These are phyloP conservation scores for Ammodramus savannarum DNA, from an alignment of 2,113 vertebrate species.

Conservation along the genomic window DNA sequence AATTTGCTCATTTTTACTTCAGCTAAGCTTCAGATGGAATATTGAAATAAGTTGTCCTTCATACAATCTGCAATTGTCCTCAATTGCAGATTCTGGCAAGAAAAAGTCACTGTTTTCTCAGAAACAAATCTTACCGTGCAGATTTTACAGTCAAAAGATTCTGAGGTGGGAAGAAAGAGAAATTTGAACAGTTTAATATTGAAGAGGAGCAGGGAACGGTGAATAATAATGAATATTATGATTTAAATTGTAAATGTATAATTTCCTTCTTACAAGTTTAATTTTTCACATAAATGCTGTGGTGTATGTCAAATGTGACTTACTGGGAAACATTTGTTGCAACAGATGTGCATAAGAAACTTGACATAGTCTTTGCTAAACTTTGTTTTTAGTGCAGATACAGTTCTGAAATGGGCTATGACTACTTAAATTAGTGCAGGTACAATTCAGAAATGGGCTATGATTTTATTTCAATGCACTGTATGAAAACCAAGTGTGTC, in stretches of 20 bases:
- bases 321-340: neutral
- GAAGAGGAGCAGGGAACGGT: neutral
- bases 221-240: neutral
- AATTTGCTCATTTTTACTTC: neutral
- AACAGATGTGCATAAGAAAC: neutral
- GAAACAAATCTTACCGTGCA: rapidly evolving
- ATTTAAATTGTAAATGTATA: neutral
- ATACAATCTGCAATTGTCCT: neutral
- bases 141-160: neutral
- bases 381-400: neutral
- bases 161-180: neutral
- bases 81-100: neutral
- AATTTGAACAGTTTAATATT: neutral
- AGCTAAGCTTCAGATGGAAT: neutral
- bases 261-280: neutral
- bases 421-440: neutral
- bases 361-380: neutral
- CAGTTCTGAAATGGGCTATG: neutral
- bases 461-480: neutral
- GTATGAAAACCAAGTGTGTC: neutral
- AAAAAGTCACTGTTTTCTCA: neutral
- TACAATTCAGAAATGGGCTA: neutral
- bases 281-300: neutral
- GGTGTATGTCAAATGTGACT: neutral
- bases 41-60: neutral